Evolutionary conservation across 2,888 invertebrate species (phyloP).

Genomic region (Phoenoteleia sp.): DNA sequence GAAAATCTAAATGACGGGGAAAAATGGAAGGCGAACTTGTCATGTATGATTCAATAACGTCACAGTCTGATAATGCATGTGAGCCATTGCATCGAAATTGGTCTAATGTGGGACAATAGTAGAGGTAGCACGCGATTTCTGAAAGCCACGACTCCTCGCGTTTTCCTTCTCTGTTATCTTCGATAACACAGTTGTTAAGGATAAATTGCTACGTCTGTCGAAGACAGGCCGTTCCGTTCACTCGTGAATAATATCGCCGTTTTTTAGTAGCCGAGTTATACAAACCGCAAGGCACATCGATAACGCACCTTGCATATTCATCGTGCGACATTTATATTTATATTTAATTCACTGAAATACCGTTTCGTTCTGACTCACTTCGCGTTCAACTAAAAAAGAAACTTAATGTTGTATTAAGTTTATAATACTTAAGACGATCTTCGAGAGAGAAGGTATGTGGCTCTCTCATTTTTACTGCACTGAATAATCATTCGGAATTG

Average conservation of each 20-base stretch:
- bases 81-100: constrained; percentile 60
- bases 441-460: too few relatives aligned
- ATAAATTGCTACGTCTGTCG: constrained; percentile 63
- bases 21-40: constrained; percentile 33
- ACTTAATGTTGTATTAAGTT: too few relatives aligned
- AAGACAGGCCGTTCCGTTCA: constrained; percentile 45
- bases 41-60: constrained; percentile 72
- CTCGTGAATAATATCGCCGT: constrained; percentile 37
- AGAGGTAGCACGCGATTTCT: constrained; percentile 76
- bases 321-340: too few relatives aligned
- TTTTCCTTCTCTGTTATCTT: constrained; percentile 54
- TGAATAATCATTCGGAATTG: too few relatives aligned
- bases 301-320: too few relatives aligned
- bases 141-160: constrained; percentile 71
- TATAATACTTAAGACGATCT: too few relatives aligned
- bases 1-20: constrained; percentile 4
- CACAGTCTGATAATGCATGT: constrained; percentile 75
- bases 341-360: too few relatives aligned
- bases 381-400: too few relatives aligned
- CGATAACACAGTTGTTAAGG: constrained; percentile 60
- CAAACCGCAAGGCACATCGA: too few relatives aligned
- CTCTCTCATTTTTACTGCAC: too few relatives aligned
- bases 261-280: too few relatives aligned
- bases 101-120: constrained; percentile 72
- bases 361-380: too few relatives aligned